Percentiles rank a stretch among this genome's conserved stretches.
Conservation (phyloP, 2,113 vertebrate species). For the Brachyistius frenatus region DNA sequence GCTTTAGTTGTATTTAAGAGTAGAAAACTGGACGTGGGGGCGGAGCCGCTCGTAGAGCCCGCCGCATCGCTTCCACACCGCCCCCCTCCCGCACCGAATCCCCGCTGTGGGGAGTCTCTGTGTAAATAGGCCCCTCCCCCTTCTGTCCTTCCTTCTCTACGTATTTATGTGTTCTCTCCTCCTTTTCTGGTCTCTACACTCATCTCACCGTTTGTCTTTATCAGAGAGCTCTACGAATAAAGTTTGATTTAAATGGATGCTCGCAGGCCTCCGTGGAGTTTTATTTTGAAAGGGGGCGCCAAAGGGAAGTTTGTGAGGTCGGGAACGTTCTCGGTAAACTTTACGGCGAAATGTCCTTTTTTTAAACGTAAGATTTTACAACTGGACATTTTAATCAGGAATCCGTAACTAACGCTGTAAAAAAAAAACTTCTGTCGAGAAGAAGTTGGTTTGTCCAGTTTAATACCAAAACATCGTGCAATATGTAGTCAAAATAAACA, state of each 20-base stretch:
- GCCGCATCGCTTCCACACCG: too few species aligned
- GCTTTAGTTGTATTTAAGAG: constrained; percentile 52
- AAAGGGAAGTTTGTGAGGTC: too few species aligned
- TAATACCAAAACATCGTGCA: too few species aligned
- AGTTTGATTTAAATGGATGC: constrained; percentile 66
- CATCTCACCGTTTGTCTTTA: constrained; percentile 56
- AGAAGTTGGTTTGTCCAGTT: too few species aligned
- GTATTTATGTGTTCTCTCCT: constrained; percentile 9
- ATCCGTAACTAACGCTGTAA: too few species aligned
- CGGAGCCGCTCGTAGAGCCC: not conserved
- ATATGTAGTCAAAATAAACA: too few species aligned
- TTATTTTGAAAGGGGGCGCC: too few species aligned
- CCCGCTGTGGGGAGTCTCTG: constrained; percentile 31
- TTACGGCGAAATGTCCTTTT: too few species aligned
- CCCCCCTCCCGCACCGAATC: not conserved
- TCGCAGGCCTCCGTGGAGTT: not conserved
- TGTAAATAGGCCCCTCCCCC: constrained; percentile 68
- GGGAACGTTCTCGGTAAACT: too few species aligned
- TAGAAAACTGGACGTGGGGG: constrained; percentile 71
- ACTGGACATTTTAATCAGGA: too few species aligned
- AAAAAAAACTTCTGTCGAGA: too few species aligned
- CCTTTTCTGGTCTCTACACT: constrained; percentile 46
- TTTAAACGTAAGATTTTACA: too few species aligned
- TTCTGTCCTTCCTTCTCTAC: constrained; percentile 2
- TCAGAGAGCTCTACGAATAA: constrained; percentile 71